Conservation (phyloP, 1,140 invertebrate species). For the Acromyrmex charruanus region DNA sequence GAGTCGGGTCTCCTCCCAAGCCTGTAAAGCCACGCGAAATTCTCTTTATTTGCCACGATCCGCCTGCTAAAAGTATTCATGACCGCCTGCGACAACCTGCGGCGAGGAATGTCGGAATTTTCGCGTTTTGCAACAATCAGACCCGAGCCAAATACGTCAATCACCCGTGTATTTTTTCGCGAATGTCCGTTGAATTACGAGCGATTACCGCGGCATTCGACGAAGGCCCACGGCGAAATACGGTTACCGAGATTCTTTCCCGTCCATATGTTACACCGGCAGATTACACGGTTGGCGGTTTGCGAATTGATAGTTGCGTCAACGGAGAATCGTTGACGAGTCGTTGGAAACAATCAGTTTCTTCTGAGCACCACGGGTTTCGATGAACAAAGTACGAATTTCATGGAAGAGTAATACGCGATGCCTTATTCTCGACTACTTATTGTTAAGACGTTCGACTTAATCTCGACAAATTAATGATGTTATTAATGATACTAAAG, state of each 20-base stretch:
- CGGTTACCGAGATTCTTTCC: slow-evolving; percentile 54
- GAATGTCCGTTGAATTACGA: slow-evolving; percentile 47
- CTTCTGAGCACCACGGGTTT: slow-evolving; percentile 14
- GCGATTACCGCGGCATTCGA: slow-evolving; percentile 8
- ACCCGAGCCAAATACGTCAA: slow-evolving; percentile 58
- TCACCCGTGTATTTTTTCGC: slow-evolving; percentile 42
- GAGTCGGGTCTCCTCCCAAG: neutral
- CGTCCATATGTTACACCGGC: slow-evolving; percentile 43
- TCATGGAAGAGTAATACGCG: neutral
- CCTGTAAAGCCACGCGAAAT: slow-evolving; percentile 19
- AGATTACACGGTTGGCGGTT: slow-evolving; percentile 48
- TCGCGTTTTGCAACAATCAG: slow-evolving; percentile 33
- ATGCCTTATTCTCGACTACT: neutral
- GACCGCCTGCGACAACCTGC: slow-evolving; percentile 48
- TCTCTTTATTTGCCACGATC: neutral
- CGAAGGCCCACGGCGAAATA: slow-evolving; percentile 38
- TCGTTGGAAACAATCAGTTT: slow-evolving; percentile 42
- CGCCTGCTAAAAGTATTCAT: slow-evolving; percentile 27
- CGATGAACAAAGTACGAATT: slow-evolving; percentile 18
- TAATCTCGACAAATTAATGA: slow-evolving; percentile 21
- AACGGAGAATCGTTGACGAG: slow-evolving; percentile 39
- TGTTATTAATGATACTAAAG: neutral
- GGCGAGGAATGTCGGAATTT: slow-evolving; percentile 27
- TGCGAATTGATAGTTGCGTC: slow-evolving; percentile 53
- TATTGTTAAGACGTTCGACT: neutral